Evolutionary conservation across 1,140 invertebrate species (phyloP).

Genomic region (Helicoverpa armigera): DNA sequence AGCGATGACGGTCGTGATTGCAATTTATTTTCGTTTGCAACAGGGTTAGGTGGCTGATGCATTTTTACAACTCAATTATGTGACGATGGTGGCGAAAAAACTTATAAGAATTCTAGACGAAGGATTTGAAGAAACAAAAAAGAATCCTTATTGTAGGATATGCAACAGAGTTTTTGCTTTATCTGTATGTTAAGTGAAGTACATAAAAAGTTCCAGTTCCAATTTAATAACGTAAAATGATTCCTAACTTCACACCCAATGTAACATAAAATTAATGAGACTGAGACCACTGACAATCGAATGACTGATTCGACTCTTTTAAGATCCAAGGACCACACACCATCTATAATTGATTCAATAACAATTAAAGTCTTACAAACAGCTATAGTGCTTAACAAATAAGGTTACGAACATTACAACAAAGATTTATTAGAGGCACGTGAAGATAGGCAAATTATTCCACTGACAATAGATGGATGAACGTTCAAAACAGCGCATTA

Average conservation of each 20-base stretch:
- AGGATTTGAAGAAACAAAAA: background rate
- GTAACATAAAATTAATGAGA: too few relatives aligned
- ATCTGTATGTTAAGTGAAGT: too few relatives aligned
- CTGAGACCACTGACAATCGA: too few relatives aligned
- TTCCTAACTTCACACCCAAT: too few relatives aligned
- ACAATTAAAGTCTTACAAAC: constrained; percentile 30
- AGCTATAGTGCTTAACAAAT: background rate
- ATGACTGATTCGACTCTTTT: background rate
- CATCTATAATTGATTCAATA: background rate
- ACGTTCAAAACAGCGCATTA: background rate
- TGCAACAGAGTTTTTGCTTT: too few relatives aligned
- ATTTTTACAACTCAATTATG: constrained; percentile 16
- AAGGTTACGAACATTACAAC: background rate
- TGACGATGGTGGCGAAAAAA: background rate
- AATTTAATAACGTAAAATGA: too few relatives aligned
- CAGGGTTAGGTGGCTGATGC: constrained; percentile 30
- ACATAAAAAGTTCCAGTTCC: too few relatives aligned
- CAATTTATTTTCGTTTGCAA: constrained; percentile 46
- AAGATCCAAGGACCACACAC: constrained; percentile 21
- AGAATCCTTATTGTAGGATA: background rate
- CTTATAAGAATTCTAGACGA: background rate
- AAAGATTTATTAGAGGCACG: constrained; percentile 19
- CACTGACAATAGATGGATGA: background rate
- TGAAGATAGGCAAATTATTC: constrained; percentile 10
- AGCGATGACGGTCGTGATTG: constrained; percentile 46